Evolutionary conservation across 2,888 invertebrate genomes (phyloP), one percentile per base, ranked within the genome.

Genomic region (Halictus quadricinctus): DNA sequence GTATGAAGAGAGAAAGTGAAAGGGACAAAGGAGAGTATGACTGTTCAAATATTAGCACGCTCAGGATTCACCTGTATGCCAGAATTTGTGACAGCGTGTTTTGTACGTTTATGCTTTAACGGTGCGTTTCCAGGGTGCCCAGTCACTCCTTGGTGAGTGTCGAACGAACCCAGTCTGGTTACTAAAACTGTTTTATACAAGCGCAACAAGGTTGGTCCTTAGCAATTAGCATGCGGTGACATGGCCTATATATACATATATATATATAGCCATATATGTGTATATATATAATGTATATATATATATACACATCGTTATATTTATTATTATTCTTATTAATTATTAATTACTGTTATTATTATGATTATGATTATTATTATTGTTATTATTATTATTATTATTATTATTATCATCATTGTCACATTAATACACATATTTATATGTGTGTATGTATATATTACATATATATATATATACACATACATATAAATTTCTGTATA

Each of bases 151-250:
- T 90, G 94, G 92, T 93, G 94, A 94, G 94, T 94, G 94, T 94
- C 90, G 92, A 94, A 94, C 91, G 92, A 94, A 92, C 92, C 93
- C 94, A 94, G 93, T 94, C 94, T 94, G 94, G 94, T 94, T 94
- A 93, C 94, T 94, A 94, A 94, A 94, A 93, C 92, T 94, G 94
- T 94, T 94, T 94, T 93, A 93, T 94, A 93, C 94, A 94, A 94
- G 93, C 93, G 91, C 93, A 94, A 93, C 93, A 94, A 94, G 94
- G 94, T 94, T 94, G 94, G 94, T 94, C 94, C 93, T 94, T 94
- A 94, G 94, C 93, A 94, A 94, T 92, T 94, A 94, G 94, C 94
- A 94, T 94, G 94, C 92, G 94, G 94, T 94, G 94, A 94, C 93
- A 93, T 94, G 94, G 94, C 94, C 94, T 94, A 93, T 93, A 84